Percentiles rank a stretch among this genome's conserved stretches.
Conservation (phyloP, 2,113 vertebrate species). For the Corythornis madagascariensis region DNA sequence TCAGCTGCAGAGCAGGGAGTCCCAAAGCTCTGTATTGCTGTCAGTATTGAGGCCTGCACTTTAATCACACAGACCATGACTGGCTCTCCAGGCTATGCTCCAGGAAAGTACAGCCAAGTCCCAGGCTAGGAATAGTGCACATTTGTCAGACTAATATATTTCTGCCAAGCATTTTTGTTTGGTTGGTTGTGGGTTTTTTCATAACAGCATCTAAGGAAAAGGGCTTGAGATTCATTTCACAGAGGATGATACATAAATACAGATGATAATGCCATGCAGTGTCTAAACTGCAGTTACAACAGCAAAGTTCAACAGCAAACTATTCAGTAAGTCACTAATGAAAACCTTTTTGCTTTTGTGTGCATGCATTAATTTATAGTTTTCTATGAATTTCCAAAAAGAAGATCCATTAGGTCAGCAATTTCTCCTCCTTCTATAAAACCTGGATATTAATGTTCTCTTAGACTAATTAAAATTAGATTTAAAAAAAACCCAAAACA, state of each 20-base stretch:
- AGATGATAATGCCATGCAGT: not conserved
- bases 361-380: not conserved
- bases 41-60: not conserved
- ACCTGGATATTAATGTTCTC: not conserved
- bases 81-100: not conserved
- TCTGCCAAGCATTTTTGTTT: not conserved
- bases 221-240: not conserved
- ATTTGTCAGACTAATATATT: not conserved
- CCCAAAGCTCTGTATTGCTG: not conserved
- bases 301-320: not conserved
- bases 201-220: not conserved
- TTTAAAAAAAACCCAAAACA: not conserved
- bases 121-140: not conserved
- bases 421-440: not conserved
- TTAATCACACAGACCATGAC: not conserved
- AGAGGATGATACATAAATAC: not conserved
- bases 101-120: not conserved
- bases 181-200: not conserved
- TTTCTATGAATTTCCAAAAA: not conserved
- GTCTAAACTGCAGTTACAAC: not conserved
- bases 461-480: not conserved
- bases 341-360: not conserved
- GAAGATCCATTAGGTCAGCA: not conserved
- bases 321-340: not conserved
- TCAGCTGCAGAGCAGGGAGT: not conserved